These are phyloP conservation scores for Colletes collaris DNA, from an alignment of 2,888 invertebrate genomes.

Conservation along the genomic window DNA sequence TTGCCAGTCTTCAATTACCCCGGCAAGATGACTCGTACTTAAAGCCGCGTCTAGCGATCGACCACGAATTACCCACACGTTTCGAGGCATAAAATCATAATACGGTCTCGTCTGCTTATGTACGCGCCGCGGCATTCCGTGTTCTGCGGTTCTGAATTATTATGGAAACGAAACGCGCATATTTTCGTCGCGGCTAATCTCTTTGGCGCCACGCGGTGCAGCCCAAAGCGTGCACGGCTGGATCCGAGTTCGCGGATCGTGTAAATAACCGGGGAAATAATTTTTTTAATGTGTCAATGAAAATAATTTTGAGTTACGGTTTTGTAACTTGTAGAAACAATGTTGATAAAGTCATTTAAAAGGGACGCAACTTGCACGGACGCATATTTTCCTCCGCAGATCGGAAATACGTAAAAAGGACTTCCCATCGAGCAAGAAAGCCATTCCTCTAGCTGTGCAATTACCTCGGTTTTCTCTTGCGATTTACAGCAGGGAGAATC, in stretches of 20 bases:
- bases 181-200: no score
- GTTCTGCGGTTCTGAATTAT: conserved; percentile 8
- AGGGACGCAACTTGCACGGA: neutral
- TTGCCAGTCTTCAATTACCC: conserved; percentile 21
- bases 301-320: no score
- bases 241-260: no score
- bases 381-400: neutral
- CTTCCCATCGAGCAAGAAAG: neutral
- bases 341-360: no score
- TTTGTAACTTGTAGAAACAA: no score
- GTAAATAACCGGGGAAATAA: no score
- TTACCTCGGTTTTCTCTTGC: conserved; percentile 77
- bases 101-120: neutral
- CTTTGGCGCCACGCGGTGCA: no score
- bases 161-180: no score
- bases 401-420: neutral
- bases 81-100: conserved; percentile 21
- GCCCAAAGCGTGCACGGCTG: no score
- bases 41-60: conserved; percentile 12
- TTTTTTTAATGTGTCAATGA: no score
- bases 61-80: conserved; percentile 22
- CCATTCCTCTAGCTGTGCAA: conserved; percentile 70
- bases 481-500: conserved; percentile 94
- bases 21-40: conserved; percentile 10
- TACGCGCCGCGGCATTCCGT: neutral